Conservation (phyloP, 2,888 invertebrate species). For the Agonopterix heracliana region DNA sequence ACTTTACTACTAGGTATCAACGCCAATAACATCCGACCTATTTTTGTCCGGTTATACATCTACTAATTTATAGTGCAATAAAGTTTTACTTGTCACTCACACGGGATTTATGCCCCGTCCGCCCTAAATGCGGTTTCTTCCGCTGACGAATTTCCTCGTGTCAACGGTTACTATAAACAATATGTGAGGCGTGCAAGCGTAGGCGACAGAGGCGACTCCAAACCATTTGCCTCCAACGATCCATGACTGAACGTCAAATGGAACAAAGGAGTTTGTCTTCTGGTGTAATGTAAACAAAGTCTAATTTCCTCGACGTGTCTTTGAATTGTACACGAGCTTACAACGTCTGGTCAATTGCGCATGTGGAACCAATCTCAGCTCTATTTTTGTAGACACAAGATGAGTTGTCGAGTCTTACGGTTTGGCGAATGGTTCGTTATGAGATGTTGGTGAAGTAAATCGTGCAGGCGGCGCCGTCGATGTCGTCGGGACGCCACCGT, state of each 20-base stretch:
- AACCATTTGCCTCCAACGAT: constrained; percentile 51
- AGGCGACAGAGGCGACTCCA: constrained; percentile 54
- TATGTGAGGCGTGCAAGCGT: constrained; percentile 36
- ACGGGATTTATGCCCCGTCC: constrained; percentile 60
- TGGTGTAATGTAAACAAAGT: constrained; percentile 65
- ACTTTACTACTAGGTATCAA: constrained; percentile 56
- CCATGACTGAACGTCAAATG: constrained; percentile 43
- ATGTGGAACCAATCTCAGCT: constrained; percentile 16
- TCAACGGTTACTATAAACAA: constrained; percentile 59
- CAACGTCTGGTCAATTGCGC: constrained; percentile 9
- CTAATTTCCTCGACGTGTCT: constrained; percentile 63
- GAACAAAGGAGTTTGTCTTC: constrained; percentile 67
- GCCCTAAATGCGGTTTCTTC: constrained; percentile 72
- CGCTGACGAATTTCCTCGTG: constrained; percentile 69
- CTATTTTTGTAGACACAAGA: constrained; percentile 17
- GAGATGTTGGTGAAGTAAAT: constrained; percentile 39
- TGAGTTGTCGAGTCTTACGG: constrained; percentile 19
- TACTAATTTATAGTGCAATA: constrained; percentile 69
- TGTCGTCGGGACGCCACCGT: constrained; percentile 62
- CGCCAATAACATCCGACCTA: constrained; percentile 53
- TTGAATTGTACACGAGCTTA: constrained; percentile 23
- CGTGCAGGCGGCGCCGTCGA: constrained; percentile 67
- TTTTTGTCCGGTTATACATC: constrained; percentile 60
- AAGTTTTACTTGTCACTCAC: constrained; percentile 73
- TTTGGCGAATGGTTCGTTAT: constrained; percentile 31